phyloP scores from a whole-genome alignment of 2,797 vertebrate species.

The Betta splendens region DNA sequence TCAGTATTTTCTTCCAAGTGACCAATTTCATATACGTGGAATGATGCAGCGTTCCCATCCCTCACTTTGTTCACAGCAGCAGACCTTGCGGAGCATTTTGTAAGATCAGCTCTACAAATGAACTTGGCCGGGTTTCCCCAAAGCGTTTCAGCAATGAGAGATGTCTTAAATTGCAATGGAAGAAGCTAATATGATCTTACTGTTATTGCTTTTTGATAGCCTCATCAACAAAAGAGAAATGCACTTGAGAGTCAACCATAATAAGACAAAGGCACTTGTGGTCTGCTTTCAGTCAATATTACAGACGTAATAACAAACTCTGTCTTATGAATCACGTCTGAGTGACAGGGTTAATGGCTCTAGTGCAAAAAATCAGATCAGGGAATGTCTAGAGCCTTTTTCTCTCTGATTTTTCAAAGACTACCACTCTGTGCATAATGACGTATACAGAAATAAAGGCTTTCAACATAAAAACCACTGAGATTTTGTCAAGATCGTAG shows the following conservation, averaged over 20 bases:
- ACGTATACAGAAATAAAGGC: conserved; percentile 3
- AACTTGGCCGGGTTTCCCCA: conserved; percentile 52
- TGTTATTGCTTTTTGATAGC: conserved; percentile 73
- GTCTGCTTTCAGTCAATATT: conserved; percentile 70
- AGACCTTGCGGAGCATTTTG: conserved; percentile 36
- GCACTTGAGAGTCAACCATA: conserved; percentile 62
- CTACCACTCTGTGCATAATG: conserved; percentile 26
- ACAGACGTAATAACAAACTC: conserved; percentile 64
- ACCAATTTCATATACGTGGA: conserved; percentile 13
- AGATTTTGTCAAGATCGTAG: background rate
- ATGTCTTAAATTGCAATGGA: conserved; percentile 59
- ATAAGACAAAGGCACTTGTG: conserved; percentile 67
- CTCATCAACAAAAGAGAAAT: conserved; percentile 73
- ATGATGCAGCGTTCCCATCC: conserved; percentile 10
- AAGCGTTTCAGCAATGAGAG: conserved; percentile 66
- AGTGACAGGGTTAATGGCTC: conserved; percentile 55
- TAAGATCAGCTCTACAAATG: conserved; percentile 60
- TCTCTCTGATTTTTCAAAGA: conserved; percentile 48
- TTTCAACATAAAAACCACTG: conserved; percentile 4
- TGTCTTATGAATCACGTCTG: conserved; percentile 71
- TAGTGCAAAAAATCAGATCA: conserved; percentile 54
- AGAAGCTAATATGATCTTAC: conserved; percentile 66
- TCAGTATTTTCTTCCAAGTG: background rate
- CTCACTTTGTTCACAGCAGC: conserved; percentile 48
- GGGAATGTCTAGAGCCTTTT: conserved; percentile 33